These are phyloP conservation scores for Amphipyra berbera DNA, from an alignment of 2,888 invertebrate species.

Conservation along the genomic window DNA sequence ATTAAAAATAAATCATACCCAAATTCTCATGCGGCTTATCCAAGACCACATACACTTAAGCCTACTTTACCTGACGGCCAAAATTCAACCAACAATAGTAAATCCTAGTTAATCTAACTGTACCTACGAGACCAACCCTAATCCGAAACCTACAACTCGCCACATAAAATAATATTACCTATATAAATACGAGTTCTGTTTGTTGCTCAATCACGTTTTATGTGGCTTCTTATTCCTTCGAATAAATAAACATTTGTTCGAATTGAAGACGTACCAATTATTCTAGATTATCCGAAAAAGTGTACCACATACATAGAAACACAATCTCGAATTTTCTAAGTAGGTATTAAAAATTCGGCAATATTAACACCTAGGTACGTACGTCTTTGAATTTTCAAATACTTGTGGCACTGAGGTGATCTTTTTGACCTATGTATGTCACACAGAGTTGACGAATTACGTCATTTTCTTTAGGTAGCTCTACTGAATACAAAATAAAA, in stretches of 20 bases:
- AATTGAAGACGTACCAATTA: too few species aligned
- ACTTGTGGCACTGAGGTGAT: conserved; percentile 5
- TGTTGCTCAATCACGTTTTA: neutral
- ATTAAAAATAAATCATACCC: conserved; percentile 6
- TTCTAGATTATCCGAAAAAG: too few species aligned
- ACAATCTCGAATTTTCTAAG: neutral
- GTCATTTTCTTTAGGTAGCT: neutral
- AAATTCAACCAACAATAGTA: conserved; percentile 3
- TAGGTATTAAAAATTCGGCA: too few species aligned
- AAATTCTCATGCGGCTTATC: conserved; percentile 8
- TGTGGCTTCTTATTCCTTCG: too few species aligned
- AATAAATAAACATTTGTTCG: too few species aligned
- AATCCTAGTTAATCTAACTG: conserved; percentile 10
- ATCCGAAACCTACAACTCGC: conserved; percentile 1
- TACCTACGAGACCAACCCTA: conserved; percentile 1
- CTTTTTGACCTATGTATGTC: conserved; percentile 20
- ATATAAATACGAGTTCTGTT: neutral
- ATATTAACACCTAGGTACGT: conserved; percentile 1
- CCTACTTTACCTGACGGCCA: conserved; percentile 2
- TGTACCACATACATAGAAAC: neutral
- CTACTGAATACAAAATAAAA: conserved; percentile 19
- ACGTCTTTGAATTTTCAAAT: conserved; percentile 11
- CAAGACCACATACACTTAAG: neutral
- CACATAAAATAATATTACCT: conserved; percentile 1
- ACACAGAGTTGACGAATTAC: conserved; percentile 14